A percentile compares a stretch with the other conserved stretches of the same genome.
Conservation (phyloP, 2,113 vertebrate species). For the Cyprinodon brontotheroides region DNA sequence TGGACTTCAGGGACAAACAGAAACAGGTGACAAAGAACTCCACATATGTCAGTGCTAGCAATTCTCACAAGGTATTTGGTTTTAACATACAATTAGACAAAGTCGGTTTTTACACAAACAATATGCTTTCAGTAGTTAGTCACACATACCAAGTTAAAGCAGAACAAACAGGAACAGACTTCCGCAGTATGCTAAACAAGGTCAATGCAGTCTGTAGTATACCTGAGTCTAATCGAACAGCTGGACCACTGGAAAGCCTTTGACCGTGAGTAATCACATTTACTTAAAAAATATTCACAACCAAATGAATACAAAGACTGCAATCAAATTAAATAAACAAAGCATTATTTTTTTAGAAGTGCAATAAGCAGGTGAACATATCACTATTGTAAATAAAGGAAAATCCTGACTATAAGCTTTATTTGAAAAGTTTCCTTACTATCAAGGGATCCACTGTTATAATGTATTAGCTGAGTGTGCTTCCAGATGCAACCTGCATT, state of each 20-base stretch:
- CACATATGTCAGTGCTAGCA: neutral
- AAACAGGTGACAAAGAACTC: conserved; percentile 8
- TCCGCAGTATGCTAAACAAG: conserved; percentile 37
- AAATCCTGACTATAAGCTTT: conserved; percentile 1
- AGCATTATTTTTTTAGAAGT: conserved; percentile 30
- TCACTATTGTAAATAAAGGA: conserved; percentile 5
- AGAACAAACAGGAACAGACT: neutral
- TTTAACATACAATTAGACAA: neutral
- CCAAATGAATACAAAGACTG: neutral
- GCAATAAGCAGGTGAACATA: neutral
- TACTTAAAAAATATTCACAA: conserved; percentile 4
- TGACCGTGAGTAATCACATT: conserved; percentile 37
- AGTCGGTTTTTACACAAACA: neutral
- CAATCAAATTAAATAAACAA: neutral
- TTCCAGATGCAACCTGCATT: neutral
- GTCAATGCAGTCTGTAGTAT: conserved; percentile 35
- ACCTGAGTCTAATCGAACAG: conserved; percentile 48
- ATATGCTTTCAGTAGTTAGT: neutral
- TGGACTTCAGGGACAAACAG: conserved; percentile 26
- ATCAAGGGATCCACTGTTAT: neutral
- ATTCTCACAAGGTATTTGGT: neutral
- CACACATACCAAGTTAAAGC: neutral
- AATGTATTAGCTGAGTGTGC: neutral
- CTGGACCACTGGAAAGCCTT: conserved; percentile 41
- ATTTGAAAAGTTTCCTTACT: neutral